Conservation (phyloP, 2,113 vertebrate species). For the Glareola pratincola region DNA sequence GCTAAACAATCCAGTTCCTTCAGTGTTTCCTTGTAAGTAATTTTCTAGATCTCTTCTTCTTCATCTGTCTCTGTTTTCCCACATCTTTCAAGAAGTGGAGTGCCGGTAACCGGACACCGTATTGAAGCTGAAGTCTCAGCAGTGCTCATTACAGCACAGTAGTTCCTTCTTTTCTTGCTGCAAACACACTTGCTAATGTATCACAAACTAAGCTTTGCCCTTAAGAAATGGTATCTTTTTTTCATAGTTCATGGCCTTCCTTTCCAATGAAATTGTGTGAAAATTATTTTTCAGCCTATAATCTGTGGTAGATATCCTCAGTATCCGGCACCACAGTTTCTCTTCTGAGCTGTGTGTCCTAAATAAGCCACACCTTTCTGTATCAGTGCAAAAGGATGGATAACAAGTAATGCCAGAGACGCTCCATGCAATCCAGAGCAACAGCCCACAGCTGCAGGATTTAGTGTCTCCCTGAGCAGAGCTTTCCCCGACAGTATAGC, state of each 20-base stretch:
- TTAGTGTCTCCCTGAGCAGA: not conserved
- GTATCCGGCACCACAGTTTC: not conserved
- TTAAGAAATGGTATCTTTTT: not conserved
- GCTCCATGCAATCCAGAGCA: not conserved
- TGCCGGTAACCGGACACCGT: not conserved
- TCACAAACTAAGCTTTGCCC: not conserved
- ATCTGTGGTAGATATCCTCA: not conserved
- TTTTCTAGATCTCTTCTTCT: not conserved
- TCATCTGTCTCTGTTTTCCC: not conserved
- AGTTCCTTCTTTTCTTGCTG: not conserved
- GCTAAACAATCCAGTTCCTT: conserved; percentile 29
- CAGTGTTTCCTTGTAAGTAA: not conserved
- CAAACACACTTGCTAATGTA: not conserved
- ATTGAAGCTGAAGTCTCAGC: not conserved
- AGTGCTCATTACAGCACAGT: not conserved
- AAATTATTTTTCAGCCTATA: not conserved
- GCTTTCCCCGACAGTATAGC: not conserved
- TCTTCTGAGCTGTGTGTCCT: not conserved
- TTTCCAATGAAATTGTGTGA: not conserved
- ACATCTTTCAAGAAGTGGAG: not conserved
- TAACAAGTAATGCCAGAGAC: not conserved
- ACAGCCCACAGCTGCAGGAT: not conserved
- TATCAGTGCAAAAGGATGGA: not conserved
- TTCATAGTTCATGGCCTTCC: not conserved
- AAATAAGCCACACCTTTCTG: not conserved